Evolutionary conservation across 2,797 vertebrate genomes (phyloP), one percentile per base, ranked within the genome.

Genomic region (Artibeus lituratus): DNA sequence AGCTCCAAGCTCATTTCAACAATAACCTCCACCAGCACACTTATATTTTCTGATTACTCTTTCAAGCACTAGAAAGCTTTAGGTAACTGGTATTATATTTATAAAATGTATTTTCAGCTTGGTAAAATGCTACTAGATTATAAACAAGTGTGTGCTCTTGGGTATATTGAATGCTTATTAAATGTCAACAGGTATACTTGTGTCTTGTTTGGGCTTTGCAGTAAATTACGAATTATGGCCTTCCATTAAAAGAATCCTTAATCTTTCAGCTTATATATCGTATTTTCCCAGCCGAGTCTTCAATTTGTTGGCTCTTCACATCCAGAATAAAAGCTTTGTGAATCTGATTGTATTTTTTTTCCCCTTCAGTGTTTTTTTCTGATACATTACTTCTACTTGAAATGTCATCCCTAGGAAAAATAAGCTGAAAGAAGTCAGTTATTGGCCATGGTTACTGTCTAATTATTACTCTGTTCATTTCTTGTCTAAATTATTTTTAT

Each of bases 81-180:
- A 73, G 5, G 55, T 77, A 65, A 76, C 42, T 32, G 44, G 2
- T 92, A 44, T 35, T 7, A 21, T 90, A 90, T 88, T 90, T 51
- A 10, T 74, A 53, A 90, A 96, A 85, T 78, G 24, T 95, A 15
- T 82, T 82, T 97, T 97, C 22, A 80, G 18, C 94, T 97, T 96
- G 47, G 88, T 95, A 94, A 96, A 67, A 74, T 96, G 42, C 24
- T 77, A 12, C 47, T 88, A 32, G 70, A 84, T 97, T 94, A 85
- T 95, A 91, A 97, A 22, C 78, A 92, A 92, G 16, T 84, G 0
- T 14, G 89, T 95, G 32, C 69, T 83, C 53, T 37, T 67, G 44
- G 35, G 73, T 35, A 44, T 49, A 29, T 35, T 84, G 16, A 90
- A 84, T 59, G 7, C n/a, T 80, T 62, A 9, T 78, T 83, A 21